Percentiles rank a stretch among this genome's conserved stretches.
phyloP scores from a whole-genome alignment of 2,797 vertebrate species.

The Sylvia borin region DNA sequence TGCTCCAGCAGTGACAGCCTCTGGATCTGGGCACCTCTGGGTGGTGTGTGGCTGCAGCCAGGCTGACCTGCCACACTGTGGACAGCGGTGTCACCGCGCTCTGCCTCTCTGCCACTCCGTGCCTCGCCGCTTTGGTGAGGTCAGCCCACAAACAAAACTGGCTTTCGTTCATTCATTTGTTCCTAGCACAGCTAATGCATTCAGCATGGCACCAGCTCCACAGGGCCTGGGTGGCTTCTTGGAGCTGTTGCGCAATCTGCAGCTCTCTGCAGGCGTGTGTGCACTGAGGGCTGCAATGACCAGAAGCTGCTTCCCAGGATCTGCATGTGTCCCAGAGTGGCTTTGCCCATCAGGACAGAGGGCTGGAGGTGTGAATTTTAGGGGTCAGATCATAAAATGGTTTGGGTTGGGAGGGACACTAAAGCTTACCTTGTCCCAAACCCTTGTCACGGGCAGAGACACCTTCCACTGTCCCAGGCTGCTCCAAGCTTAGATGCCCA shows the following conservation, averaged over 20 bases:
- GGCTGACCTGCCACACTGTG: fast-evolving
- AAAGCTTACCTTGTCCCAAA: background rate
- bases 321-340: background rate
- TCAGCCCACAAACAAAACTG: background rate
- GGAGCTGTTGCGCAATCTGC: background rate
- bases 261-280: background rate
- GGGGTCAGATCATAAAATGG: background rate
- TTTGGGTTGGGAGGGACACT: background rate
- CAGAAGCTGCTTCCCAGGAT: background rate
- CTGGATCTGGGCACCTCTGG: background rate
- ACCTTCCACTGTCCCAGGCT: fast-evolving
- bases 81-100: background rate
- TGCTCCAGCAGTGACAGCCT: fast-evolving
- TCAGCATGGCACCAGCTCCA: background rate
- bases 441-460: background rate
- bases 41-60: fast-evolving
- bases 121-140: background rate
- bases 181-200: background rate
- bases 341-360: background rate
- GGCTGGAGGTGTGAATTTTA: background rate
- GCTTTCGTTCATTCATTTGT: background rate
- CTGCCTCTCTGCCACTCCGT: background rate
- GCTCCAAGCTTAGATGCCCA: background rate
- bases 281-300: background rate
- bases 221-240: background rate